Percentiles rank a stretch among this genome's conserved stretches.
phyloP scores from a whole-genome alignment of 2,113 vertebrate species.

The Tichodroma muraria region DNA sequence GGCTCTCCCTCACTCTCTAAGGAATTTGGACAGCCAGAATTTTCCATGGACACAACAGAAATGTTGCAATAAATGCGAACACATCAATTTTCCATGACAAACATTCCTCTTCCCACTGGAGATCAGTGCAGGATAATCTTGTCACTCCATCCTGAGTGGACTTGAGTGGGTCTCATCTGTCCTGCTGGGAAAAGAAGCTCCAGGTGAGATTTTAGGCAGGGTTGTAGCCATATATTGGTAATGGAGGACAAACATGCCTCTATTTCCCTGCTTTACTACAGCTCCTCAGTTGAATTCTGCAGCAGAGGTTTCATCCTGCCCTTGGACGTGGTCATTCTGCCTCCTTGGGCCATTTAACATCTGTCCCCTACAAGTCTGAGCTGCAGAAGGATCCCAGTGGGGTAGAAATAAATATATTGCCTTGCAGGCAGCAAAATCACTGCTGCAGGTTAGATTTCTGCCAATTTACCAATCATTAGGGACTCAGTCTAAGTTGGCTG shows the following conservation, averaged over 20 bases:
- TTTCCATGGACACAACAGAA: background rate
- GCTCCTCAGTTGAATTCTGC: background rate
- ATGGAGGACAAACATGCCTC: rapidly evolving
- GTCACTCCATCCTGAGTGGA: background rate
- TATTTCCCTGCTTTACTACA: background rate
- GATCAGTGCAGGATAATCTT: background rate
- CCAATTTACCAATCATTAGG: background rate
- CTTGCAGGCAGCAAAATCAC: background rate
- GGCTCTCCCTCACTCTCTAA: background rate
- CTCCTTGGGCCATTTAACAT: background rate
- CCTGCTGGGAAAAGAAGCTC: background rate
- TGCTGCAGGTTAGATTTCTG: background rate
- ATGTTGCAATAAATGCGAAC: rapidly evolving
- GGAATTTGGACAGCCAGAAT: background rate
- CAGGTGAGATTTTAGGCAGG: background rate
- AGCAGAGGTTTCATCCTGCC: background rate
- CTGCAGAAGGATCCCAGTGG: background rate
- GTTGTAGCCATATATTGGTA: background rate
- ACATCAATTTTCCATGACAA: background rate
- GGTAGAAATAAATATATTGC: background rate
- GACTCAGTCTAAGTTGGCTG: background rate
- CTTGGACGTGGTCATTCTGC: background rate
- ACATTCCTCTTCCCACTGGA: background rate
- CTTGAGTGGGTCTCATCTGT: background rate
- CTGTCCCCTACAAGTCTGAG: background rate